Conservation (phyloP, 2,888 invertebrate genomes). For the Ochlodes sylvanus region DNA sequence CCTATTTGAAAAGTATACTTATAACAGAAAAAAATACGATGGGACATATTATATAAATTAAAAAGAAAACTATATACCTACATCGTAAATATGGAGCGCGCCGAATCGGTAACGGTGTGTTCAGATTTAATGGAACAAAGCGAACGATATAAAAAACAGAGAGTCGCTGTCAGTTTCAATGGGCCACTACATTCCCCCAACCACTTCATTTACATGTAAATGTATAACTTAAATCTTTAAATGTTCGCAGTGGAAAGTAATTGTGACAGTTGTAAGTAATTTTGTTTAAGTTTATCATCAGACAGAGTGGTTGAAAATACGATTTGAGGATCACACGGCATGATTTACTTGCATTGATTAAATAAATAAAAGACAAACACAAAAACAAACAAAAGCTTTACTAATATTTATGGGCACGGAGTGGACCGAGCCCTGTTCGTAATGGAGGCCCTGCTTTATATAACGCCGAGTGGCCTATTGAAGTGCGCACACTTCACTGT, state of each 20-base stretch:
- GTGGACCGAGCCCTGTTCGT: constrained; percentile 8
- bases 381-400: background rate
- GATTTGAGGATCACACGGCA: too few relatives aligned
- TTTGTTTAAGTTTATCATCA: background rate
- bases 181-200: background rate
- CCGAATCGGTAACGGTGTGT: constrained; percentile 6
- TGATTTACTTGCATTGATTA: background rate
- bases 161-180: constrained; percentile 9
- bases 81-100: background rate
- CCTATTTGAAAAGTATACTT: too few relatives aligned
- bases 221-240: background rate
- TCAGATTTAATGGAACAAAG: constrained; percentile 17
- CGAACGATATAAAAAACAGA: constrained; percentile 14
- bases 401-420: constrained; percentile 10
- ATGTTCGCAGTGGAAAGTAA: background rate
- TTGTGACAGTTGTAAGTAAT: constrained; percentile 3
- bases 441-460: constrained; percentile 19
- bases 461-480: constrained; percentile 28
- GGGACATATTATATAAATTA: too few relatives aligned
- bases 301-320: background rate
- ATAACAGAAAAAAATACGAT: too few relatives aligned
- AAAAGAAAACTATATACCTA: too few relatives aligned
- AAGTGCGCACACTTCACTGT: constrained; percentile 8
- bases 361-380: background rate
- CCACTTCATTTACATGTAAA: constrained; percentile 1